These are phyloP conservation scores for Trisateles emortualis DNA, from an alignment of 2,888 invertebrate species.

Conservation along the genomic window DNA sequence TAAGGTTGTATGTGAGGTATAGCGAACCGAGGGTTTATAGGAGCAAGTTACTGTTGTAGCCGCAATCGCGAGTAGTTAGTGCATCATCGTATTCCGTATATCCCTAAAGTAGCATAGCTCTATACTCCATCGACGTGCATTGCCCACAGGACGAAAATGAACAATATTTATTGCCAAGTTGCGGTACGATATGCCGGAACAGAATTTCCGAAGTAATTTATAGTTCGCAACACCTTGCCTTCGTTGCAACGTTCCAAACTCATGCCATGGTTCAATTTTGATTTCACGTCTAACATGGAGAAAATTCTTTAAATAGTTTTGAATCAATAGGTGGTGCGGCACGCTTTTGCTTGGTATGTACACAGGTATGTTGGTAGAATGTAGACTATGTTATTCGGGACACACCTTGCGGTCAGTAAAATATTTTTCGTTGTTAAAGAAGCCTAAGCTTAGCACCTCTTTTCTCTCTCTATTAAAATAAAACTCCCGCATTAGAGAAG, in stretches of 20 bases:
- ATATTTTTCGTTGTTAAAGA: no score
- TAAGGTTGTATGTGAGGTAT: conserved; percentile 72
- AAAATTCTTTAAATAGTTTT: conserved; percentile 37
- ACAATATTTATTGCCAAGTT: conserved; percentile 78
- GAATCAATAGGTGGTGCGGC: conserved; percentile 6
- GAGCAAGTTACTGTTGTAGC: conserved; percentile 35
- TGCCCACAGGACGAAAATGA: conserved; percentile 79
- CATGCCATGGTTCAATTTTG: conserved; percentile 45
- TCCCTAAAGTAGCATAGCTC: conserved; percentile 59
- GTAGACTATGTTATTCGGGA: no score
- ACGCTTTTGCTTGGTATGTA: conserved; percentile 14
- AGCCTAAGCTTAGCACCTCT: no score
- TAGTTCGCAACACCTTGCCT: conserved; percentile 75
- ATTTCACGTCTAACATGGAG: conserved; percentile 32
- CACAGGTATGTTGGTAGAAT: no score
- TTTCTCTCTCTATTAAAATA: no score
- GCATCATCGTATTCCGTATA: conserved; percentile 30
- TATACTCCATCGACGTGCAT: conserved; percentile 68
- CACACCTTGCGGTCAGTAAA: no score
- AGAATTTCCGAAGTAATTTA: conserved; percentile 81
- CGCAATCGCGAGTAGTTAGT: conserved; percentile 51
- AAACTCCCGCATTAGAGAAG: no score
- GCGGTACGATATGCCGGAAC: conserved; percentile 73
- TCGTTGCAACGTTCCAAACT: conserved; percentile 46
- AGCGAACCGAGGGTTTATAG: conserved; percentile 34